These are phyloP conservation scores for Falco novaeseelandiae DNA, from an alignment of 2,797 vertebrate species.

Conservation along the genomic window DNA sequence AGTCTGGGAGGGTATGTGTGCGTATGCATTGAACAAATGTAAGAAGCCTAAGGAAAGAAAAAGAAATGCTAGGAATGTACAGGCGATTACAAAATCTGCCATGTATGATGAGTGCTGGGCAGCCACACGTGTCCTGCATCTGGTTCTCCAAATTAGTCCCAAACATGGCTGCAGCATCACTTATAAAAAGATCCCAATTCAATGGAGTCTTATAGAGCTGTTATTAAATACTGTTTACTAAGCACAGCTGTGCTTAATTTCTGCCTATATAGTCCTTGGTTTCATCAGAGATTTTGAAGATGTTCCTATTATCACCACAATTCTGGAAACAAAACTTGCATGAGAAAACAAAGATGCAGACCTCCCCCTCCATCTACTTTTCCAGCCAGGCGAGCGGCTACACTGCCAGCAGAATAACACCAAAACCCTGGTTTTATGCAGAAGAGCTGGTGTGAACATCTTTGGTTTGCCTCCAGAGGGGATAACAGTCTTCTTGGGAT, in stretches of 20 bases:
- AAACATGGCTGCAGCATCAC: neutral
- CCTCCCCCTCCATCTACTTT: neutral
- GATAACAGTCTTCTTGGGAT: conserved; percentile 15
- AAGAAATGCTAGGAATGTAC: neutral
- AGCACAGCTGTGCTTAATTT: conserved; percentile 8
- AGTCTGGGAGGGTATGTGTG: neutral
- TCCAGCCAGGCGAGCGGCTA: neutral
- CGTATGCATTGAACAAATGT: neutral
- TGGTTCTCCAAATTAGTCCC: neutral
- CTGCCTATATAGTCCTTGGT: neutral
- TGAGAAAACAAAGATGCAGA: neutral
- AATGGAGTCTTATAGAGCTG: neutral
- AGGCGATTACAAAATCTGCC: neutral
- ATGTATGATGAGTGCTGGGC: neutral
- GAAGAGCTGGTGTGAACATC: conserved; percentile 14
- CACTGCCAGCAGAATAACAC: neutral
- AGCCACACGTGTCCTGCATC: neutral
- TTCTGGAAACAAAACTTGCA: neutral
- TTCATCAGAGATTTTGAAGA: conserved; percentile 1
- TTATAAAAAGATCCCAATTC: neutral
- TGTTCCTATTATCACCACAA: neutral
- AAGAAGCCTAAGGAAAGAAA: neutral
- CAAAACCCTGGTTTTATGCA: neutral
- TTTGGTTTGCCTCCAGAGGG: conserved; percentile 38
- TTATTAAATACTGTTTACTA: neutral